Percentiles rank a stretch among this genome's conserved stretches.
Evolutionary conservation across 2,888 invertebrate genomes (phyloP).

Genomic region (Plagodis dolabraria): DNA sequence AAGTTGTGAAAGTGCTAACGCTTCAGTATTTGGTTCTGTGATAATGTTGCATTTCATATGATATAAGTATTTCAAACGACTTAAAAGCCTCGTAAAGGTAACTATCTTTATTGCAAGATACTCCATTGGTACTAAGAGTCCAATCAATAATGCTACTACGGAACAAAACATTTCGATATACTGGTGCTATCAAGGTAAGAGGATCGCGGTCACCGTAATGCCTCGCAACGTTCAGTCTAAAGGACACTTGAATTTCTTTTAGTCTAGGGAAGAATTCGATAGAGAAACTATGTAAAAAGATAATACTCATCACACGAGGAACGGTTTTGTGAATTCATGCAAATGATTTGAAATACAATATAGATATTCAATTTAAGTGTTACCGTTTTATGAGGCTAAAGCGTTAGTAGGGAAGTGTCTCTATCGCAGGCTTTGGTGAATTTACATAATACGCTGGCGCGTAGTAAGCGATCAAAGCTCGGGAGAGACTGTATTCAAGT

Average conservation of each 20-base stretch:
- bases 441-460: conserved; percentile 72
- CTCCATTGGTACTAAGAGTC: not conserved
- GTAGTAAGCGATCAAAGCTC: conserved; percentile 63
- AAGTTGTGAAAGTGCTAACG: not conserved
- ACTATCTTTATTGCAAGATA: not conserved
- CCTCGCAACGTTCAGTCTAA: conserved; percentile 50
- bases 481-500: conserved; percentile 57
- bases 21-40: not conserved
- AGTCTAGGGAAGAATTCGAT: conserved; percentile 24
- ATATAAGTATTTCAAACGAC: not conserved
- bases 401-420: conserved; percentile 53
- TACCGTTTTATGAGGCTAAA: conserved; percentile 45
- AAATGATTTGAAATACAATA: conserved; percentile 41
- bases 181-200: conserved; percentile 66
- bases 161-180: conserved; percentile 58
- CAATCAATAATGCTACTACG: conserved; percentile 1
- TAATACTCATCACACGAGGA: conserved; percentile 10
- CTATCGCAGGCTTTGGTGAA: conserved; percentile 59
- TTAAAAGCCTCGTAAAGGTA: not conserved
- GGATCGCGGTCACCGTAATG: conserved; percentile 66
- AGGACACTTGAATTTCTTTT: conserved; percentile 46
- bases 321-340: conserved; percentile 16
- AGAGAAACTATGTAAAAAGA: conserved; percentile 8
- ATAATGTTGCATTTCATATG: not conserved
- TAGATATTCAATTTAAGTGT: conserved; percentile 47